phyloP scores from a whole-genome alignment of 2,888 invertebrate genomes.

The Toxonevra muliebris region DNA sequence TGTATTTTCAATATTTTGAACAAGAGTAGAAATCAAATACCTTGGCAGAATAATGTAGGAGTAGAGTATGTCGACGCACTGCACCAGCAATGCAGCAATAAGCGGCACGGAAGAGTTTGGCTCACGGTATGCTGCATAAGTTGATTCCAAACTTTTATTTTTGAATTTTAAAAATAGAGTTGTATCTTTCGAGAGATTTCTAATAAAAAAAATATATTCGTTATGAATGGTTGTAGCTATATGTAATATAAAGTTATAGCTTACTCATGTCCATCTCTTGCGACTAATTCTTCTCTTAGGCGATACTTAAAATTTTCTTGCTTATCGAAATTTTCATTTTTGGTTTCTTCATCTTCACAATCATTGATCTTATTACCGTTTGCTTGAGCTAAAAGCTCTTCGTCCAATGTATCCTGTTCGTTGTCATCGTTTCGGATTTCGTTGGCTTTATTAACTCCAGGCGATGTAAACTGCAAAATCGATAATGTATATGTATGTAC shows the following conservation, averaged over 20 bases:
- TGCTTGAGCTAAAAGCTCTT: conserved; percentile 52
- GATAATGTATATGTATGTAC: too few species aligned
- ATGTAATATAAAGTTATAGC: conserved; percentile 8
- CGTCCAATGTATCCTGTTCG: conserved; percentile 48
- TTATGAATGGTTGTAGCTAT: too few species aligned
- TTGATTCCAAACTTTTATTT: conserved; percentile 72
- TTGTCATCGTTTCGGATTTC: conserved; percentile 48
- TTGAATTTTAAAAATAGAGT: conserved; percentile 74
- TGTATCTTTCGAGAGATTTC: conserved; percentile 73
- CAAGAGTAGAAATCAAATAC: conserved; percentile 52
- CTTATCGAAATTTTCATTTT: conserved; percentile 59
- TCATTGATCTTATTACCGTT: conserved; percentile 2
- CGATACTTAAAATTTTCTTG: conserved; percentile 80
- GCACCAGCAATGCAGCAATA: conserved; percentile 72
- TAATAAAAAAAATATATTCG: conserved; percentile 24
- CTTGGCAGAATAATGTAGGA: conserved; percentile 69
- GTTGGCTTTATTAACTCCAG: conserved; percentile 54
- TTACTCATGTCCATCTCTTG: conserved; percentile 85
- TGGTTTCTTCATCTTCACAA: neutral
- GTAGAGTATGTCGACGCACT: conserved; percentile 68
- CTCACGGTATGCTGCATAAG: conserved; percentile 74
- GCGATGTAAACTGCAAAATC: conserved; percentile 53
- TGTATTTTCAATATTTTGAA: neutral
- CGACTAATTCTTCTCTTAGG: conserved; percentile 84
- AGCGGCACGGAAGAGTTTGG: conserved; percentile 74